Evolutionary conservation across 2,113 vertebrate genomes (phyloP).

Genomic region (Madoqua kirkii): DNA sequence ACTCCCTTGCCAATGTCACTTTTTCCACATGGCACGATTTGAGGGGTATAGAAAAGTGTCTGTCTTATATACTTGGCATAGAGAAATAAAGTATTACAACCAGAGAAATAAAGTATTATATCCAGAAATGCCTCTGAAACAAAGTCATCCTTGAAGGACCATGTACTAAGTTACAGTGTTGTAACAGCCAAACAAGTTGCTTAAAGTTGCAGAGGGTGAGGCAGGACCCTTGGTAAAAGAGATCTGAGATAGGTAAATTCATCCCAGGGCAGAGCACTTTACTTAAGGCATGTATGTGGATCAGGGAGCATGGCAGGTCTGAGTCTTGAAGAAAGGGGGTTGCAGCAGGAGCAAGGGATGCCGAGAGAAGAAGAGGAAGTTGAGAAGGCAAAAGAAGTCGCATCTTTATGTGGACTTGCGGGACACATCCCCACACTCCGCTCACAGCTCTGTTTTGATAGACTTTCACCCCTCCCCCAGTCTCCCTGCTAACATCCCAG

Average conservation of each 20-base stretch:
- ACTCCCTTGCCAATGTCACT: neutral
- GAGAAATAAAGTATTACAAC: neutral
- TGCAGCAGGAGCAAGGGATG: neutral
- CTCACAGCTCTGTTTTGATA: neutral
- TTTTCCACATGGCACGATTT: neutral
- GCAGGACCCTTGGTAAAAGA: neutral
- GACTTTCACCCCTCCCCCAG: neutral
- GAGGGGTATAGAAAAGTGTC: neutral
- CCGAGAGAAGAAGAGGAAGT: neutral
- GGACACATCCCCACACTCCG: neutral
- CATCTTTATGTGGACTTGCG: neutral
- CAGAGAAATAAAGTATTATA: neutral
- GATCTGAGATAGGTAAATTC: neutral
- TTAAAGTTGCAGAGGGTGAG: neutral
- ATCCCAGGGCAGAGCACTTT: neutral
- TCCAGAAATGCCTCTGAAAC: neutral
- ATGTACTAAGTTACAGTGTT: neutral
- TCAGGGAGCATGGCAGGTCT: neutral
- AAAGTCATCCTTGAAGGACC: neutral
- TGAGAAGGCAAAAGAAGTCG: neutral
- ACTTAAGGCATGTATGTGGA: neutral
- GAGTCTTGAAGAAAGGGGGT: neutral
- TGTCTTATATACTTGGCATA: neutral
- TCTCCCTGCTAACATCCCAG: neutral
- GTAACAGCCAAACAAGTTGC: neutral